Evolutionary conservation across 2,113 vertebrate genomes (phyloP).

Genomic region (Propithecus coquereli): DNA sequence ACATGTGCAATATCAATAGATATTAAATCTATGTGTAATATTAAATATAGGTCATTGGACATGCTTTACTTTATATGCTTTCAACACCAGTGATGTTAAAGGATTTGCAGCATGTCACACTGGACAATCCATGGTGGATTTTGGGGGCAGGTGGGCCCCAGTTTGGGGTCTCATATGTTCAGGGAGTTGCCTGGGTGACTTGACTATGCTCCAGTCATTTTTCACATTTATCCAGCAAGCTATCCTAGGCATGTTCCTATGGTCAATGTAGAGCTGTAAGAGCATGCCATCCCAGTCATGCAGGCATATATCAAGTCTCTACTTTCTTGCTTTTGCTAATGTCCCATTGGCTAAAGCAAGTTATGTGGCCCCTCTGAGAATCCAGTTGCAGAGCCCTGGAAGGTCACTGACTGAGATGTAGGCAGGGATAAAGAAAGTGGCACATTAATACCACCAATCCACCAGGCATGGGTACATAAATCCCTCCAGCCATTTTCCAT

Average conservation of each 20-base stretch:
- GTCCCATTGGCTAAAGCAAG: not conserved
- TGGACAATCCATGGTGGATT: not conserved
- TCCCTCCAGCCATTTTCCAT: not conserved
- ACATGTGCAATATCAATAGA: not conserved
- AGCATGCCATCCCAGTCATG: not conserved
- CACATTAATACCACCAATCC: not conserved
- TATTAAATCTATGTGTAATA: not conserved
- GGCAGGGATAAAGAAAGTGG: not conserved
- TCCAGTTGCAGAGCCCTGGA: not conserved
- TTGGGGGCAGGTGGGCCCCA: rapidly evolving
- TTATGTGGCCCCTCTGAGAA: not conserved
- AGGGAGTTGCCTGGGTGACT: not conserved
- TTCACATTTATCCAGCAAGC: not conserved
- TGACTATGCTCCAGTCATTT: not conserved
- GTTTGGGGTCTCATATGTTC: not conserved
- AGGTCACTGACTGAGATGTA: not conserved
- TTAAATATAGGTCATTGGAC: not conserved
- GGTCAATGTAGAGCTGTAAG: not conserved
- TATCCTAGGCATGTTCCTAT: not conserved
- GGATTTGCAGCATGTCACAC: not conserved
- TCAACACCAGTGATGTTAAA: not conserved
- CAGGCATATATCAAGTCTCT: not conserved
- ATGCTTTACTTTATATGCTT: not conserved
- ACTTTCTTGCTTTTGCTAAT: not conserved
- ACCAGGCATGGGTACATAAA: not conserved